Evolutionary conservation across 2,888 invertebrate species (phyloP).

Genomic region (Drosophila nr. fundita): DNA sequence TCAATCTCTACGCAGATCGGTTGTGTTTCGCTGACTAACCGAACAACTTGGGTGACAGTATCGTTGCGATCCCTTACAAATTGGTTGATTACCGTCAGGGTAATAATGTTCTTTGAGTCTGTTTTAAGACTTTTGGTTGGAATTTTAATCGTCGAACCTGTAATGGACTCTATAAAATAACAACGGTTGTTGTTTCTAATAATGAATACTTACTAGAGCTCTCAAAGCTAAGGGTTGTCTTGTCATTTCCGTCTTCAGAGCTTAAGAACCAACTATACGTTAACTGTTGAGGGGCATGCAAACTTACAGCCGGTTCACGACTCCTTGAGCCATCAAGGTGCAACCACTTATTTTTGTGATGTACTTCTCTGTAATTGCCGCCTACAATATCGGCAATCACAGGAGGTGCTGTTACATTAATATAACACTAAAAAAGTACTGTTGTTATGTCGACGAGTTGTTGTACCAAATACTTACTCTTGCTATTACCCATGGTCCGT

Average conservation of each 20-base stretch:
- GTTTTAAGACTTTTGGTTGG: neutral
- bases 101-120: conserved; percentile 1
- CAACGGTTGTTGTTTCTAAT: neutral
- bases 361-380: conserved; percentile 21
- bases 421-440: conserved; percentile 22
- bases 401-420: conserved; percentile 33
- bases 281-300: conserved; percentile 1
- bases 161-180: neutral
- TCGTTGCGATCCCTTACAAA: neutral
- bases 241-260: neutral
- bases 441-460: neutral
- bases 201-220: conserved; percentile 13
- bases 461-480: conserved; percentile 15
- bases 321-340: conserved; percentile 38
- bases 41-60: conserved; percentile 14
- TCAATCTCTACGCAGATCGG: conserved; percentile 18
- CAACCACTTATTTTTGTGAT: neutral
- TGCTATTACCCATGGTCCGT: neutral
- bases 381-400: conserved; percentile 31
- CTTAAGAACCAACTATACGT: conserved; percentile 33
- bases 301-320: conserved; percentile 27
- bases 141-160: conserved; percentile 19
- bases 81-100: conserved; percentile 11
- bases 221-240: conserved; percentile 1
- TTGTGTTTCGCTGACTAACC: neutral